These are phyloP conservation scores for Ptyas mucosa DNA, from an alignment of 2,113 vertebrate genomes.

Conservation along the genomic window DNA sequence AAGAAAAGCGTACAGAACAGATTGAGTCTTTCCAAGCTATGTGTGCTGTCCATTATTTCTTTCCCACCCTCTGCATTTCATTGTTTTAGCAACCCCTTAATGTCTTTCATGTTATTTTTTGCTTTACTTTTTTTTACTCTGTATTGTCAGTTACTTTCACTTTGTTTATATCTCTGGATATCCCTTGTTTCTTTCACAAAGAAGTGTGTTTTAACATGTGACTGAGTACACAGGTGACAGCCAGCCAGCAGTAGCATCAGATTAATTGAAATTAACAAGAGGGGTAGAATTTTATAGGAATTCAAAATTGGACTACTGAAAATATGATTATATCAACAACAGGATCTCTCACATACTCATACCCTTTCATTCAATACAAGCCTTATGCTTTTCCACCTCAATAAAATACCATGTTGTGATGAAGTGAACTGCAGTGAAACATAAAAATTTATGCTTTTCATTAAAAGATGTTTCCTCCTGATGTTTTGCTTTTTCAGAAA, in stretches of 20 bases:
- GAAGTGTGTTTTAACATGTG: constrained; percentile 12
- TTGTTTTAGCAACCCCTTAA: constrained; percentile 8
- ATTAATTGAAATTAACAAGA: constrained; percentile 22
- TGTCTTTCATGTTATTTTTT: not conserved
- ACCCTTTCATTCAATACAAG: constrained; percentile 1
- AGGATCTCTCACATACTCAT: not conserved
- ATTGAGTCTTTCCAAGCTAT: not conserved
- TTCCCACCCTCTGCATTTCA: constrained; percentile 24
- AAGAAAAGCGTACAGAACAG: not conserved
- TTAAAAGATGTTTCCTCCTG: constrained; percentile 18
- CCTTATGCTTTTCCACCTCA: not conserved
- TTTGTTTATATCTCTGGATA: not conserved
- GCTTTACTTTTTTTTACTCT: not conserved
- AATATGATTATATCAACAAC: constrained; percentile 16
- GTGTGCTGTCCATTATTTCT: not conserved
- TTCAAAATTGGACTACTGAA: constrained; percentile 12
- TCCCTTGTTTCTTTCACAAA: not conserved
- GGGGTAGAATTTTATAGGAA: constrained; percentile 1
- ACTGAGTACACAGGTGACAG: constrained; percentile 8
- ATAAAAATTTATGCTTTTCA: not conserved
- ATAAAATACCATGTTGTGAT: constrained; percentile 15
- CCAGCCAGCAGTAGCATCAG: constrained; percentile 5
- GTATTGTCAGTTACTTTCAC: constrained; percentile 5
- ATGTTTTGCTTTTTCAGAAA: constrained; percentile 40
- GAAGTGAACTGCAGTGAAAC: not conserved